Conservation (phyloP, 2,888 invertebrate genomes). For the Polylopha cassiicola region DNA sequence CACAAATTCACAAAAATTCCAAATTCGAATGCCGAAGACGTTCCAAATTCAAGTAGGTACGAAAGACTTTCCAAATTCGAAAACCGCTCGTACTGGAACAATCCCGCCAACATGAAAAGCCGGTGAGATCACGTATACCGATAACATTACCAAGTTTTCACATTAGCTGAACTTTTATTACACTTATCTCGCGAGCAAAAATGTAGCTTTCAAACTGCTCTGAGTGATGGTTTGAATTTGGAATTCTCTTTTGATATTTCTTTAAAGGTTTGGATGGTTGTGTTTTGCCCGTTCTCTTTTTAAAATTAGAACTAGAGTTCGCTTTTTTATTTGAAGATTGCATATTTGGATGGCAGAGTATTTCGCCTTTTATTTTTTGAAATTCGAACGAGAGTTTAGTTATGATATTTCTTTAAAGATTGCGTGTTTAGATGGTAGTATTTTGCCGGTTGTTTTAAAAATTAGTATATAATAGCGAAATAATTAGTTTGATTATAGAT, state of each 20-base stretch:
- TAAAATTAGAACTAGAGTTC: too few species aligned
- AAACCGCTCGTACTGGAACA: conserved; percentile 52
- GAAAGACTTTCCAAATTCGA: conserved; percentile 45
- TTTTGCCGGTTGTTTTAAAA: too few species aligned
- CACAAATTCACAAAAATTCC: too few species aligned
- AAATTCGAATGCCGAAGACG: conserved; percentile 3
- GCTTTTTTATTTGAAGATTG: too few species aligned
- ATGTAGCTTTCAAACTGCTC: conserved; percentile 35
- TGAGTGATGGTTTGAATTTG: conserved; percentile 29
- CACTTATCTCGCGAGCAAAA: conserved; percentile 68
- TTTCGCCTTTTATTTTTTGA: too few species aligned
- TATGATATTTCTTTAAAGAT: too few species aligned
- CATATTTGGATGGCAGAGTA: too few species aligned
- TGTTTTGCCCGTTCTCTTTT: not conserved
- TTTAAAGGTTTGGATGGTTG: not conserved
- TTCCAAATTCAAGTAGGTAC: too few species aligned
- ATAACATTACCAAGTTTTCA: conserved; percentile 75
- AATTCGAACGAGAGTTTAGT: too few species aligned
- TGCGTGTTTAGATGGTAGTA: too few species aligned
- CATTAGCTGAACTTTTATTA: conserved; percentile 74
- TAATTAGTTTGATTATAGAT: too few species aligned
- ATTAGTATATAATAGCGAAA: too few species aligned
- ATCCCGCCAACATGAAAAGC: conserved; percentile 55
- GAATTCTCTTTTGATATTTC: conserved; percentile 16
- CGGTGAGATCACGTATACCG: conserved; percentile 72